Conservation (phyloP, 2,797 vertebrate genomes). For the Pelochelys cantorii region DNA sequence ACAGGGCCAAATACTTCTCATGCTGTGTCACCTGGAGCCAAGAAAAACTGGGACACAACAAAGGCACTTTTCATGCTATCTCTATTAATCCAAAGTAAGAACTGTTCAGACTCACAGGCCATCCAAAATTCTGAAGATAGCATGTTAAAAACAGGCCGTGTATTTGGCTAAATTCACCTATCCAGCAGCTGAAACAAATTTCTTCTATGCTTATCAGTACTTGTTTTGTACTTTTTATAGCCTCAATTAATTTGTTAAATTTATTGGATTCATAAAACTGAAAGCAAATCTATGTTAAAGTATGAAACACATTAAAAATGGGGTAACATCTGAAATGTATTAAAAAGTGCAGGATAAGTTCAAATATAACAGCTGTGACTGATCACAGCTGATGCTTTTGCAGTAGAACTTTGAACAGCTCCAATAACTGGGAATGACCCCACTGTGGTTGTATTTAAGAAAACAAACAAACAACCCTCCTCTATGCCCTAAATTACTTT, state of each 20-base stretch:
- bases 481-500: not conserved
- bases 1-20: constrained; percentile 51
- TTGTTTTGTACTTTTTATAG: constrained; percentile 15
- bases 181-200: not conserved
- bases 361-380: constrained; percentile 29
- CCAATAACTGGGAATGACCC: not conserved
- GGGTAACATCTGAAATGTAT: constrained; percentile 56
- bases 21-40: constrained; percentile 62
- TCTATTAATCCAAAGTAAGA: constrained; percentile 52
- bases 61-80: constrained; percentile 72
- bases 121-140: constrained; percentile 46
- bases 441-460: not conserved
- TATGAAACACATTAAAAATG: constrained; percentile 49
- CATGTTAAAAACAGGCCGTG: not conserved
- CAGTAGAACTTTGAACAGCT: not conserved
- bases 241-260: constrained; percentile 42
- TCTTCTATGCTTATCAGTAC: constrained; percentile 10
- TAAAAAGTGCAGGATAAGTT: constrained; percentile 32
- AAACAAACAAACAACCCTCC: constrained; percentile 43
- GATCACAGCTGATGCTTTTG: constrained; percentile 41
- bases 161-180: not conserved
- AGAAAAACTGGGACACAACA: constrained; percentile 74
- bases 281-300: constrained; percentile 39
- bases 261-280: constrained; percentile 66
- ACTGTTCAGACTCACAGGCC: constrained; percentile 25